A percentile compares a stretch with the other conserved stretches of the same genome.
phyloP scores from a whole-genome alignment of 2,113 vertebrate species.

The Sterrhoptilus dennistouni region DNA sequence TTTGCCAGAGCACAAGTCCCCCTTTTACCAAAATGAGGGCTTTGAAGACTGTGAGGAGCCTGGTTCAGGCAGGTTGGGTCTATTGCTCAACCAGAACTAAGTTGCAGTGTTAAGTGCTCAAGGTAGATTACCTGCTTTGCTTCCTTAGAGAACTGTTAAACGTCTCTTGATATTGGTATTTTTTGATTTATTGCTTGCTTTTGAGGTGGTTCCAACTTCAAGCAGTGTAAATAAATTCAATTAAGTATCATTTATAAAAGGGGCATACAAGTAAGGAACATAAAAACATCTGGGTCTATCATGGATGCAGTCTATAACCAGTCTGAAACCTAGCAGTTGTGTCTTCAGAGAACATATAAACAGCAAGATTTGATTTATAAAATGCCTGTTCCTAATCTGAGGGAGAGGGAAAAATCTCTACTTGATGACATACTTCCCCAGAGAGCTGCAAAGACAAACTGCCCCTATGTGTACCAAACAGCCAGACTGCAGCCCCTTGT shows the following conservation, averaged over 20 bases:
- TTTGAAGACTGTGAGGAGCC: neutral
- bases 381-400: neutral
- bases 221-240: neutral
- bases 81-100: neutral
- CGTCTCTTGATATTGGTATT: neutral
- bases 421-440: fast-evolving
- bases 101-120: neutral
- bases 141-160: neutral
- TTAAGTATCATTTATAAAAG: neutral
- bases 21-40: neutral
- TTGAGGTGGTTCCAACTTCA: neutral
- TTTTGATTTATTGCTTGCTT: neutral
- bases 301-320: neutral
- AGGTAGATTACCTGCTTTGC: neutral
- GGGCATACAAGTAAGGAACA: fast-evolving
- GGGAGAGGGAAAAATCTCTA: neutral
- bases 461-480: neutral
- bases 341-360: neutral
- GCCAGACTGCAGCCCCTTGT: neutral
- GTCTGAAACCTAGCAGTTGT: neutral
- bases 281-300: neutral
- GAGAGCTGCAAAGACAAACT: neutral
- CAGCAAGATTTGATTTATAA: neutral
- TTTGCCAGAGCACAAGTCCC: neutral
- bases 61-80: neutral